Base-by-base conservation (phyloP, 2,888 invertebrate species). In the Clitarchus hookeri region DNA sequence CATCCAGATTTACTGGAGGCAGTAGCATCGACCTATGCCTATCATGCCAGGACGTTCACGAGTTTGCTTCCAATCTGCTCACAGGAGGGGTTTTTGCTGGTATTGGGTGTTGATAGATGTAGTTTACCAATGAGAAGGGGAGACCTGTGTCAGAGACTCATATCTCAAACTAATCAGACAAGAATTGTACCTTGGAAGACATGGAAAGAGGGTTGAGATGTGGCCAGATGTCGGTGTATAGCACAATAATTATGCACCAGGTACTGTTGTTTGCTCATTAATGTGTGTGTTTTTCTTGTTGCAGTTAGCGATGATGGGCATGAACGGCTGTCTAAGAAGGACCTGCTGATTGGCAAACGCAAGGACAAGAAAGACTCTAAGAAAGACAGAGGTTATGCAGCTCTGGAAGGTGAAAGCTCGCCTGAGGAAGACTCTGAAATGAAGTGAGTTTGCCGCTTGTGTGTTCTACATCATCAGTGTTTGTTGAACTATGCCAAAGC, bases 341-440 rank as follows among this genome's bases (percentile, higher is more conserved):
- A 97, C 90, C 92, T 96, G 84, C 92, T 97, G 48, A 94, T 94
- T 89, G 96, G 96, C 0, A 94, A 96, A 88, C 93, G 95, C 0
- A 97, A 97, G 90, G 97, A 97, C 86, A 96, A 96, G 89, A 97
- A 97, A 91, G 97, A 96, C 89, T 93, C 95, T 82, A 96, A 97
- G 90, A 96, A 96, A 91, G 97, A 97, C 90, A 94, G 96, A 89
- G 98, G 98, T 3, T 98, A 98, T 93, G 97, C 97, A 84, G 97
- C 98, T 44, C 93, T 98, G 89, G 98, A 97, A 91, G 98, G 98
- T 80, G 97, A 97, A 91, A 98, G 98, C 90, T 98, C 98, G 0
- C 97, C 96, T 9, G 98, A 98, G 90, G 97, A 97, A 90, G 97
- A 96, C 89, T 93, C 95, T 79, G 97, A 97, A 92, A 95, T 95